These are phyloP conservation scores for Hippocampus abdominalis DNA, from an alignment of 2,113 vertebrate genomes.

Conservation along the genomic window DNA sequence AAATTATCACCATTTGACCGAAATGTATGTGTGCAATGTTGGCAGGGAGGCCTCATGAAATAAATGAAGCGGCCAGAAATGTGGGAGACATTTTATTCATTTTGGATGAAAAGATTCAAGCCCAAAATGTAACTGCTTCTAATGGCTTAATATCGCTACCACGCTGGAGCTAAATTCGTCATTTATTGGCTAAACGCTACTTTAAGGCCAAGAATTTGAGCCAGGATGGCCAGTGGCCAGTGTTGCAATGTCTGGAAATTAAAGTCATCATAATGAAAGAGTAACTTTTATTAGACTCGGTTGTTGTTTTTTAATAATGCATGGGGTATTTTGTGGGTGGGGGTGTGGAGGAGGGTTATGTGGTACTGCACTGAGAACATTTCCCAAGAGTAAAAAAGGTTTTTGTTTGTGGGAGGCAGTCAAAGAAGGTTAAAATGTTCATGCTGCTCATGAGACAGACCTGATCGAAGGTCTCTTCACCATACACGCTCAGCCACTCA, in stretches of 20 bases:
- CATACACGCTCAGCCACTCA: too few species aligned
- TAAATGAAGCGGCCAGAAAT: slow-evolving; percentile 20
- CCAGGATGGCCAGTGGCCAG: not conserved
- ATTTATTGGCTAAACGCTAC: not conserved
- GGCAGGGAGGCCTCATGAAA: slow-evolving; percentile 10
- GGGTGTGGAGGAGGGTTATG: not conserved
- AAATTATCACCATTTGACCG: slow-evolving; percentile 12
- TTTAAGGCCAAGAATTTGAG: not conserved
- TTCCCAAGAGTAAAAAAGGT: slow-evolving; percentile 39
- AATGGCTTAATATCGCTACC: not conserved
- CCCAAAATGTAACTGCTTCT: slow-evolving; percentile 9
- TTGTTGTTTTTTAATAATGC: slow-evolving; percentile 11
- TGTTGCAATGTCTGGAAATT: slow-evolving; percentile 4
- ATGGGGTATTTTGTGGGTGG: not conserved
- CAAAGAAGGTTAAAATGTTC: slow-evolving; percentile 48
- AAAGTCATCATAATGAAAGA: slow-evolving; percentile 1
- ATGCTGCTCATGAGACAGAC: too few species aligned
- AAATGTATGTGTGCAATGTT: slow-evolving; percentile 19
- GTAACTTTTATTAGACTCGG: not conserved
- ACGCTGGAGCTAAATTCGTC: not conserved
- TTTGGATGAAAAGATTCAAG: slow-evolving; percentile 15
- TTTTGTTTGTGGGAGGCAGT: slow-evolving; percentile 43
- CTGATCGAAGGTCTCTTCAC: too few species aligned
- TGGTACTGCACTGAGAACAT: not conserved
- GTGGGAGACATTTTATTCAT: slow-evolving; percentile 26